A percentile compares a stretch with the other conserved stretches of the same genome.
These are phyloP conservation scores for Chelmon rostratus DNA, from an alignment of 2,797 vertebrate genomes.

Conservation along the genomic window DNA sequence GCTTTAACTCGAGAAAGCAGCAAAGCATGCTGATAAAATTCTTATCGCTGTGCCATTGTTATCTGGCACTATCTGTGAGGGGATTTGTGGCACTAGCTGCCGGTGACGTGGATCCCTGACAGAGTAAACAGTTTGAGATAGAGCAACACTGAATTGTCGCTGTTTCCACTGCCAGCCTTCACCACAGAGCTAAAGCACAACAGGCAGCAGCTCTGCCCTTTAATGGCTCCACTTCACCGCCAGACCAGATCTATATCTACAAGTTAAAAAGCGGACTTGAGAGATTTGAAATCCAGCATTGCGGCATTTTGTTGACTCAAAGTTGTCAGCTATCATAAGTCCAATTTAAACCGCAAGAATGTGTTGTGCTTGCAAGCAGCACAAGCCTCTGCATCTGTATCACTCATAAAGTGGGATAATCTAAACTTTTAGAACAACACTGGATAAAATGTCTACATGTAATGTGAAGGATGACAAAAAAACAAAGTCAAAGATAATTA, in stretches of 20 bases:
- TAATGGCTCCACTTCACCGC: conserved; percentile 50
- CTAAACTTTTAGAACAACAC: conserved; percentile 11
- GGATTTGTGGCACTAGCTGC: conserved; percentile 46
- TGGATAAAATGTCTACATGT: not conserved
- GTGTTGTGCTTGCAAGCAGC: not conserved
- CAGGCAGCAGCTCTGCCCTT: conserved; percentile 39
- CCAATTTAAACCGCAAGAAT: not conserved
- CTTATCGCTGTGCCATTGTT: conserved; percentile 51
- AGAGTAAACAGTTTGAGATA: conserved; percentile 55
- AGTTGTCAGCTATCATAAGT: not conserved
- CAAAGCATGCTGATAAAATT: conserved; percentile 29
- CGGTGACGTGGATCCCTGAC: conserved; percentile 55
- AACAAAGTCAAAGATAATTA: not conserved
- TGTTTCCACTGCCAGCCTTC: conserved; percentile 32
- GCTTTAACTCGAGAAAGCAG: conserved; percentile 33
- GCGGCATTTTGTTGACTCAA: not conserved
- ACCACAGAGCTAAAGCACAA: conserved; percentile 31
- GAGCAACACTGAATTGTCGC: conserved; percentile 40
- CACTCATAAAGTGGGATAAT: not conserved
- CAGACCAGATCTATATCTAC: conserved; percentile 34
- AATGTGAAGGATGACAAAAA: not conserved
- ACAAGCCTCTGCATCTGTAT: not conserved
- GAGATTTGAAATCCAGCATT: conserved; percentile 10
- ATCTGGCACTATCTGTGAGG: conserved; percentile 46
- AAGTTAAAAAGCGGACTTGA: conserved; percentile 10